Evolutionary conservation across 2,113 vertebrate genomes (phyloP).

Genomic region (Crotalus horridus): DNA sequence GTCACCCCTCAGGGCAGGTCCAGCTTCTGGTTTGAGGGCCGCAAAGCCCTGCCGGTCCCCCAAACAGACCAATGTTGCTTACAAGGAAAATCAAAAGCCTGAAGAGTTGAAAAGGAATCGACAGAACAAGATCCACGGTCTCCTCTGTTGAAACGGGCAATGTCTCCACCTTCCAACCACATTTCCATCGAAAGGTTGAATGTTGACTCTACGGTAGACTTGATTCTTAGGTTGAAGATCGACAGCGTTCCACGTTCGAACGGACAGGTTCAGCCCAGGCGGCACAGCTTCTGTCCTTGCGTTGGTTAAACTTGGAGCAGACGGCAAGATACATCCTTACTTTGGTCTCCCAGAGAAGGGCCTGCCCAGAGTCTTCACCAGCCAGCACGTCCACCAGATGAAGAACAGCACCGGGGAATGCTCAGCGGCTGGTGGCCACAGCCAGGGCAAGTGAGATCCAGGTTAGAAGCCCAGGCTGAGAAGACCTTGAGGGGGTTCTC

Average conservation of each 20-base stretch:
- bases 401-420: conserved; percentile 40
- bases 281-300: conserved; percentile 40
- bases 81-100: conserved; percentile 41
- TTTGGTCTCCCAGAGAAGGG: conserved; percentile 30
- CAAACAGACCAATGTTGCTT: conserved; percentile 40
- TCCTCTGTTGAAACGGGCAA: conserved; percentile 41
- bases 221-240: conserved; percentile 41
- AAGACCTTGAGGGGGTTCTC: neutral
- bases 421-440: conserved; percentile 45
- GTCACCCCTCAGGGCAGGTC: conserved; percentile 42
- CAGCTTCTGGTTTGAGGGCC: conserved; percentile 22
- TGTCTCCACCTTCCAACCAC: conserved; percentile 30
- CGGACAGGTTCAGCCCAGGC: neutral
- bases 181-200: conserved; percentile 3
- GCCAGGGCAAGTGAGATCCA: conserved; percentile 41
- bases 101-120: conserved; percentile 55
- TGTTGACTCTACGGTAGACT: conserved; percentile 26
- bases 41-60: conserved; percentile 39
- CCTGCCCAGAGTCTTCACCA: conserved; percentile 44
- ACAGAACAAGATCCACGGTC: conserved; percentile 51
- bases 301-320: neutral
- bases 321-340: neutral
- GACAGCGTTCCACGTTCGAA: conserved; percentile 41
- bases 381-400: conserved; percentile 57
- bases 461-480: conserved; percentile 16